Conservation (phyloP, 2,888 invertebrate species). For the Epinotia ramella region DNA sequence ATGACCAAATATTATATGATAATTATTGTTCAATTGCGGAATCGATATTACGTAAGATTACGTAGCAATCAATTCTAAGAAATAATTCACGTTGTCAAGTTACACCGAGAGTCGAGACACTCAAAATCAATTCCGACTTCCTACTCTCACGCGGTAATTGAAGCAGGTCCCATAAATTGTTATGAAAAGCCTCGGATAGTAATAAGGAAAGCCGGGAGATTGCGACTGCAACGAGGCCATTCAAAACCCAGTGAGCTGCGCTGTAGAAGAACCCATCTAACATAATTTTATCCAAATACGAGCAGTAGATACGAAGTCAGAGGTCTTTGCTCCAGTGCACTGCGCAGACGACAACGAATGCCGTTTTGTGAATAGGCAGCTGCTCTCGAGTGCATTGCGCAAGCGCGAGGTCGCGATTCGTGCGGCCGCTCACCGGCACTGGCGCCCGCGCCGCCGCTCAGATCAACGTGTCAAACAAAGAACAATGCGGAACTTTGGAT, state of each 20-base stretch:
- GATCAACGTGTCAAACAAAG: constrained; percentile 3
- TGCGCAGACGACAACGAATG: not conserved
- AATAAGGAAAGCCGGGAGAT: constrained; percentile 28
- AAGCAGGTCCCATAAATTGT: constrained; percentile 2
- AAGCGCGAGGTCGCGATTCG: constrained; percentile 38
- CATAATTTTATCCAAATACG: not conserved
- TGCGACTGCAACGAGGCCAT: not conserved
- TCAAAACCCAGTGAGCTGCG: not conserved
- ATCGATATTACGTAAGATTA: not conserved
- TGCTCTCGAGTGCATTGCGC: constrained; percentile 28
- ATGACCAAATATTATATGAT: not conserved
- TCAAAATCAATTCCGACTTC: constrained; percentile 18
- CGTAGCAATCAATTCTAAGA: constrained; percentile 7
- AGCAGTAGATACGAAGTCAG: not conserved
- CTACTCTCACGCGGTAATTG: constrained; percentile 16
- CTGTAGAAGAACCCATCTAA: not conserved
- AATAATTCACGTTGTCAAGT: constrained; percentile 1
- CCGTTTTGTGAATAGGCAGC: not conserved
- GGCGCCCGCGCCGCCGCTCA: constrained; percentile 34
- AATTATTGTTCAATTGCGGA: not conserved
- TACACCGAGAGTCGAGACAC: constrained; percentile 4
- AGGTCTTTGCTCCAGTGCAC: not conserved
- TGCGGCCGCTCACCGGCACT: constrained; percentile 36
- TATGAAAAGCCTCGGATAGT: constrained; percentile 15
- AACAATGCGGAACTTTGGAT: not conserved